Evolutionary conservation across 1,140 invertebrate genomes (phyloP), one percentile per base, ranked within the genome.

Genomic region (Theocolax elegans): DNA sequence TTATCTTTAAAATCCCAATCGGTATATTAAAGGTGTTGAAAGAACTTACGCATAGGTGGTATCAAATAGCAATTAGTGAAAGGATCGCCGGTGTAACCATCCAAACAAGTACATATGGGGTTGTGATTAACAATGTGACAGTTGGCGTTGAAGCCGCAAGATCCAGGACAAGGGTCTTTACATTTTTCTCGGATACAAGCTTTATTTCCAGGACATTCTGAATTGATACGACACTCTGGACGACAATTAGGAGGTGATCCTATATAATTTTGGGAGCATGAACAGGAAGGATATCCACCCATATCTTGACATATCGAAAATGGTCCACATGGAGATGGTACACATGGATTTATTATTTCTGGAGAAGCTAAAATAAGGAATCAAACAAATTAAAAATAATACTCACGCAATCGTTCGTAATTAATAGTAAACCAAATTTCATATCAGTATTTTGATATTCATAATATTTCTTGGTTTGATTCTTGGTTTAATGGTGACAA

Each of bases 181-280:
- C 92, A 93, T 83, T 91, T 92, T 70, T 90, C 86, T 77, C 90
- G 90, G 1, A 91, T 84, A 76, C 92, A 93, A 0, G 91, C 90
- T 70, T 88, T 83, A 17, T 88, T 86, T 29, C 86, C 80, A 4
- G 87, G 71, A 76, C 91, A 92, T 78, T 93, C 91, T 31, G 89
- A 87, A 73, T 88, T 92, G 72, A 85, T 82, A 6, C 85, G 82
- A 67, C 88, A 89, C 68, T 89, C 88, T 0, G 88, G 88, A 29
- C 85, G 82, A 80, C 80, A 81, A 6, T 68, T 75, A 23, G 79
- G 64, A 51, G 76, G 77, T 78, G 84, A 82, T 3, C 86, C 86
- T 49, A 79, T 77, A 62, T 79, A 86, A 29, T 74, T 72, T 27
- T 74, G 56, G 23, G 79, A 74, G 73, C 87, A 88, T 49, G 77